A percentile compares a stretch with the other conserved stretches of the same genome.
These are phyloP conservation scores for Orientallactaga bullata DNA, from an alignment of 2,113 vertebrate species.

Conservation along the genomic window DNA sequence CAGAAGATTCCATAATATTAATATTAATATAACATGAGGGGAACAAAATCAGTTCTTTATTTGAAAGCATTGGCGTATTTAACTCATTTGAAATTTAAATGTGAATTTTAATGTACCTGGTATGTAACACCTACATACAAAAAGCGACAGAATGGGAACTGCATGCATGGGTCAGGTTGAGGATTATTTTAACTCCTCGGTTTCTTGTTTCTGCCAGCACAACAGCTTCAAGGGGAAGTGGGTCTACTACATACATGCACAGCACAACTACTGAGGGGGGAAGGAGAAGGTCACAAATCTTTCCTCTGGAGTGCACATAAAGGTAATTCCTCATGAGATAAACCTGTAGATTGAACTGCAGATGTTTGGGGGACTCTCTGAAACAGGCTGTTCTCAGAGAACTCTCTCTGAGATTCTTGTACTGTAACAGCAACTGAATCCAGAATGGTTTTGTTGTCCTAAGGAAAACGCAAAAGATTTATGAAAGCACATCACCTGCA, in stretches of 20 bases:
- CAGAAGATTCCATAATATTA: constrained; percentile 83
- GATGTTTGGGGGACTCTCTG: background rate
- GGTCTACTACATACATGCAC: background rate
- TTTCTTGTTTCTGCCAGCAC: constrained; percentile 56
- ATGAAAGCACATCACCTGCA: background rate
- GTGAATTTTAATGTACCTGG: constrained; percentile 83
- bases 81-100: constrained; percentile 89
- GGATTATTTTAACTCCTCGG: constrained; percentile 75
- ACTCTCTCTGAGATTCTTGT: background rate
- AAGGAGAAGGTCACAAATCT: background rate
- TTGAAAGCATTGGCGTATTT: constrained; percentile 85
- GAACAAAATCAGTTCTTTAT: constrained; percentile 87
- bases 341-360: constrained; percentile 51
- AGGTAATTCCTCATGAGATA: constrained; percentile 63
- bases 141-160: constrained; percentile 23
- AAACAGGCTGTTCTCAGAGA: constrained; percentile 49
- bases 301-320: constrained; percentile 24
- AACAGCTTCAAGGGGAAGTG: constrained; percentile 19
- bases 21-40: constrained; percentile 87
- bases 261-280: background rate
- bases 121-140: constrained; percentile 67
- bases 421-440: background rate
- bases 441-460: background rate
- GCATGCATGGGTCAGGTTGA: constrained; percentile 74
- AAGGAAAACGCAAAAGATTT: constrained; percentile 16